phyloP scores from a whole-genome alignment of 2,888 invertebrate genomes.

The Choristoneura rosaceana region DNA sequence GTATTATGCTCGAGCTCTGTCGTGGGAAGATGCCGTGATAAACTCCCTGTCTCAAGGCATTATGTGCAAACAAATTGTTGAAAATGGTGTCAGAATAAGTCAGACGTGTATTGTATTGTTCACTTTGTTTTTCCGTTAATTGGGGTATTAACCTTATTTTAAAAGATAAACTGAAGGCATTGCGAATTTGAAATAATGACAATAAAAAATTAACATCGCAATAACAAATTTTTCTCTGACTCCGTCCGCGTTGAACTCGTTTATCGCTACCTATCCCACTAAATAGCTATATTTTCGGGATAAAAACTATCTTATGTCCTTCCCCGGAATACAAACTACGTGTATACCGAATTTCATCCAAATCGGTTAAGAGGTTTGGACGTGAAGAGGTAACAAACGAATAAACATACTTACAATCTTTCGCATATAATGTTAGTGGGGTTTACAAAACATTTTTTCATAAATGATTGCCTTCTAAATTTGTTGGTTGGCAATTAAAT shows the following conservation, averaged over 20 bases:
- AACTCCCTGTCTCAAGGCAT: constrained; percentile 12
- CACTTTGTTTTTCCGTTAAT: constrained; percentile 6
- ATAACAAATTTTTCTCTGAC: too few species aligned
- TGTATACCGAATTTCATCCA: too few species aligned
- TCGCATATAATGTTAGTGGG: too few species aligned
- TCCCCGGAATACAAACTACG: too few species aligned
- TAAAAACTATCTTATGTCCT: too few species aligned
- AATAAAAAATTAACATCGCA: neutral
- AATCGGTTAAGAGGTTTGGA: too few species aligned
- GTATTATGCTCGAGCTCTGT: neutral
- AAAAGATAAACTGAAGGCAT: neutral
- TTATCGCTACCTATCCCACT: too few species aligned
- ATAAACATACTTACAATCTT: too few species aligned
- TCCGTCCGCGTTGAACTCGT: too few species aligned
- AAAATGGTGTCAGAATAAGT: constrained; percentile 32
- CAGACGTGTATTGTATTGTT: constrained; percentile 15
- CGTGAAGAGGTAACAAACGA: too few species aligned
- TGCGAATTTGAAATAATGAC: neutral
- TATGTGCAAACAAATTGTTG: constrained; percentile 21
- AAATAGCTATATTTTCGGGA: too few species aligned
- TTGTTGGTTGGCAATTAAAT: neutral
- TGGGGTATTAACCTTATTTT: constrained; percentile 18
- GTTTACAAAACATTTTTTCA: too few species aligned
- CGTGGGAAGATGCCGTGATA: constrained; percentile 37
- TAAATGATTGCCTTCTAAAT: neutral